A percentile compares a stretch with the other conserved stretches of the same genome.
Conservation (phyloP, 2,888 invertebrate genomes). For the Microplitis deprimator region DNA sequence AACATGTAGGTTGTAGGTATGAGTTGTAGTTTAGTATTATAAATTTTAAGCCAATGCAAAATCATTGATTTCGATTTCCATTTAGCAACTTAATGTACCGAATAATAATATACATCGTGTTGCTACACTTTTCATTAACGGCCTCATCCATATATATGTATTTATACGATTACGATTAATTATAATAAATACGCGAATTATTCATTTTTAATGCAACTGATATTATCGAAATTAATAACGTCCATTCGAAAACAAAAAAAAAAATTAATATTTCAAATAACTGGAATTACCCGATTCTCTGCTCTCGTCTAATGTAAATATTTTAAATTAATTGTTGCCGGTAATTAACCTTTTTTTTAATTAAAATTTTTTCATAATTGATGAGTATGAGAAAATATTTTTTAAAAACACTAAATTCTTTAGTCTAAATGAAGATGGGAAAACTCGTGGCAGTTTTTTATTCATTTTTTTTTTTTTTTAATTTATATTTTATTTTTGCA, state of each 20-base stretch:
- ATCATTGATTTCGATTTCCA: constrained; percentile 68
- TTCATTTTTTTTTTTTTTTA: background rate
- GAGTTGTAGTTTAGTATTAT: constrained; percentile 9
- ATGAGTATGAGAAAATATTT: too few species aligned
- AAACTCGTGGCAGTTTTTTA: background rate
- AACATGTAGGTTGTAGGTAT: background rate
- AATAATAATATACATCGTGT: constrained; percentile 61
- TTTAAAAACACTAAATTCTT: too few species aligned
- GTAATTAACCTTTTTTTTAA: too few species aligned
- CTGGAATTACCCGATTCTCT: too few species aligned
- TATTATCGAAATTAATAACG: constrained; percentile 18
- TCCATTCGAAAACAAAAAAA: background rate
- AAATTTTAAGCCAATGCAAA: constrained; percentile 41
- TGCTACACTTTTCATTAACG: constrained; percentile 67
- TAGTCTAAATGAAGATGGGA: too few species aligned
- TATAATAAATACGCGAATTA: constrained; percentile 18
- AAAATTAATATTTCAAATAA: background rate
- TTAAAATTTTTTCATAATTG: too few species aligned
- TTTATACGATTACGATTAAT: constrained; percentile 32
- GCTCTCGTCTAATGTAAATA: too few species aligned
- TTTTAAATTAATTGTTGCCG: too few species aligned
- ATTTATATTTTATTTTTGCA: background rate
- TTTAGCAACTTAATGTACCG: constrained; percentile 69
- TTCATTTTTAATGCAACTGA: constrained; percentile 30
- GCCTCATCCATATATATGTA: constrained; percentile 39